Evolutionary conservation across 2,888 invertebrate genomes (phyloP).

Genomic region (Nycteola revayana): DNA sequence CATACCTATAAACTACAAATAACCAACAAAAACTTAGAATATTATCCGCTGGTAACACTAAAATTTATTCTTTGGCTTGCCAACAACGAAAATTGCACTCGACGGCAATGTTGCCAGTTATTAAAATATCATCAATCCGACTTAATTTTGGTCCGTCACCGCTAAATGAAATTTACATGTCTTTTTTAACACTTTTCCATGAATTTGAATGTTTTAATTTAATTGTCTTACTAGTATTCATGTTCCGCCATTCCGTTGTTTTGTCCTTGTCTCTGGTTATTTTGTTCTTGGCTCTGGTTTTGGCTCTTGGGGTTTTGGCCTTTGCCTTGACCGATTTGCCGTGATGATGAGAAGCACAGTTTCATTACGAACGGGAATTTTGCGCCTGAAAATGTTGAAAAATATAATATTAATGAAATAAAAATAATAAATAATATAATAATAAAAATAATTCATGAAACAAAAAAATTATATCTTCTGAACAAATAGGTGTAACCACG

Average conservation of each 20-base stretch:
- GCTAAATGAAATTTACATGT: constrained; percentile 64
- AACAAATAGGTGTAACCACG: too few relatives aligned
- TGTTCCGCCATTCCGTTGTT: constrained; percentile 67
- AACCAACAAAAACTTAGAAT: constrained; percentile 21
- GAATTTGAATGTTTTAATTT: constrained; percentile 9
- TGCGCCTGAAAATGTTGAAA: constrained; percentile 85
- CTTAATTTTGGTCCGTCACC: constrained; percentile 70
- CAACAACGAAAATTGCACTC: constrained; percentile 36
- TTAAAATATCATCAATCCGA: constrained; percentile 42
- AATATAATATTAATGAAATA: background rate
- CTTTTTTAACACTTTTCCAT: constrained; percentile 53
- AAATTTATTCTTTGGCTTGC: constrained; percentile 48
- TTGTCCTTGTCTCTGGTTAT: constrained; percentile 47
- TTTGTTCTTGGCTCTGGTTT: constrained; percentile 29
- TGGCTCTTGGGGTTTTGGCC: constrained; percentile 60
- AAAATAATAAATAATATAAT: too few relatives aligned
- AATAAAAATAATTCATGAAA: too few relatives aligned
- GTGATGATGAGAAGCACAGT: constrained; percentile 95
- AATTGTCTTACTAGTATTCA: constrained; percentile 71
- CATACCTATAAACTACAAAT: constrained; percentile 27
- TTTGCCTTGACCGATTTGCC: constrained; percentile 75
- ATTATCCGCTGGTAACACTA: constrained; percentile 47
- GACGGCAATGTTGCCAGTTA: constrained; percentile 32
- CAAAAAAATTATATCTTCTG: too few relatives aligned
- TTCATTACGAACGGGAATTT: constrained; percentile 99